phyloP scores from a whole-genome alignment of 2,113 vertebrate genomes.

The Oceanodroma tethys region DNA sequence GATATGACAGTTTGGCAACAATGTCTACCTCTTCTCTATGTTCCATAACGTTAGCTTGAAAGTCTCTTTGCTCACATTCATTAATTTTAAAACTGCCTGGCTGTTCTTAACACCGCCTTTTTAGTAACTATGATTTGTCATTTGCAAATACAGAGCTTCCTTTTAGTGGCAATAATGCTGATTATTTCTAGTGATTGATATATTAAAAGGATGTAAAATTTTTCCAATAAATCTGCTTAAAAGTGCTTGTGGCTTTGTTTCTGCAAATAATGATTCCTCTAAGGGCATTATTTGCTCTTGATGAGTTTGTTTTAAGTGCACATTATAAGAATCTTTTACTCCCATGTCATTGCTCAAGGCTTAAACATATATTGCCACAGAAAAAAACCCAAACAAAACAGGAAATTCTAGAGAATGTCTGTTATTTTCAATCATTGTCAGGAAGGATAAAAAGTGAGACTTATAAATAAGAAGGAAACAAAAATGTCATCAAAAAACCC shows the following conservation, averaged over 20 bases:
- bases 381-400: not conserved
- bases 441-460: not conserved
- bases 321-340: not conserved
- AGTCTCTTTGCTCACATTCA: not conserved
- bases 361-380: not conserved
- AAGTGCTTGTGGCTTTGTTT: not conserved
- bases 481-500: not conserved
- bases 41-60: not conserved
- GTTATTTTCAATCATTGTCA: not conserved
- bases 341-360: not conserved
- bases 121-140: not conserved
- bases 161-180: not conserved
- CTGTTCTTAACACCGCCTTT: not conserved
- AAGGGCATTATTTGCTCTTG: not conserved
- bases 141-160: not conserved
- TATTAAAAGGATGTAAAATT: not conserved
- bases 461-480: not conserved
- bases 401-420: not conserved
- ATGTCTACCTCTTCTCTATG: not conserved
- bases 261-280: not conserved
- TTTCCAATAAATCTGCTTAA: not conserved
- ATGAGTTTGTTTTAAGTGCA: not conserved
- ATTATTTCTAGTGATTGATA: conserved; percentile 8
- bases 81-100: not conserved
- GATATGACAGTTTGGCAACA: not conserved